Evolutionary conservation across 1,140 invertebrate genomes (phyloP), one percentile per base, ranked within the genome.

Genomic region (Leptinotarsa lineolata): DNA sequence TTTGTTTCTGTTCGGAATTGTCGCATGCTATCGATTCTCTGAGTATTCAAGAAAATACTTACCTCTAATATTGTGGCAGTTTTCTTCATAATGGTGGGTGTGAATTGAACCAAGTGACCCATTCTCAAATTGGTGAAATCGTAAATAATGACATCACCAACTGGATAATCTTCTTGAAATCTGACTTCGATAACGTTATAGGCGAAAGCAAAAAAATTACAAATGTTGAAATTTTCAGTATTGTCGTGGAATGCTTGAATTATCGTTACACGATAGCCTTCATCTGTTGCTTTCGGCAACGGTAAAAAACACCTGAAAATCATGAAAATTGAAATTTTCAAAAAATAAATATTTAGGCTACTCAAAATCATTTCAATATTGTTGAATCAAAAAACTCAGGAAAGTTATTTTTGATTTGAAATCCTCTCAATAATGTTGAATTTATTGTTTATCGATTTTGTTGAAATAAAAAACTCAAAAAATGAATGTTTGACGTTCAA

Each of bases 111-210:
- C 6, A 76, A 24, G 72, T 79, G 76, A 4, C 60, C 63, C n/a
- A 77, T 58, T 13, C 45, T 64, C 4, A 74, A 13, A 15, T 72
- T 70, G 13, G 77, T 69, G 8, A 79, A 63, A 68, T 79, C 78
- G 22, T 76, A 75, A 30, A 79, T 44, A 1, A 77, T 21, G 21
- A 75, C 68, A 63, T 79, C 74, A 20, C 65, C 67, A 4, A 73
- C 22, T 12, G 54, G 21, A 54, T 73, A 45, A 44, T 79, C 78
- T 48, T 79, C 78, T 13, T 72, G 71, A 13, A 79, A 18, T 70
- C 78, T 59, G 24, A 77, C 68, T 68, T 77, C 76, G 4, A 68
- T 54, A 39, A 79, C 21, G 24, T 79, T 79, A 58, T 76, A 78
- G 0, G 73, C 22, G 13, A 72, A 72, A 18, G 74, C 74, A 61